Conservation (phyloP, 2,888 invertebrate species). For the Auanema sp. region DNA sequence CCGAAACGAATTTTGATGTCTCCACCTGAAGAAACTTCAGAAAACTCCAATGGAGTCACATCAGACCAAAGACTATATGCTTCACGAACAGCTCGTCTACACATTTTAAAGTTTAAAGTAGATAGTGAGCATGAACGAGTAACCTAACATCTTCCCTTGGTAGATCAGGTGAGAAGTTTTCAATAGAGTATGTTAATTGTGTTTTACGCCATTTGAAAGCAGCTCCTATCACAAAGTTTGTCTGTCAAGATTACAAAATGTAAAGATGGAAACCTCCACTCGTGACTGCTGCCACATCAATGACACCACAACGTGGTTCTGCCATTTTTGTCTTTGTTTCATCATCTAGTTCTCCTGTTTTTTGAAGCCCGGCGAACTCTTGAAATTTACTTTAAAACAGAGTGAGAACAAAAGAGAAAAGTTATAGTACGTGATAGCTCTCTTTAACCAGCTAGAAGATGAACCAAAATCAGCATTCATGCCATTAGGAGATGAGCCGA, state of each 20-base stretch:
- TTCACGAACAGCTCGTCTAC: conserved; percentile 53
- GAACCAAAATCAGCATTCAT: conserved; percentile 47
- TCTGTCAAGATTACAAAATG: background rate
- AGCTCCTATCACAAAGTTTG: conserved; percentile 23
- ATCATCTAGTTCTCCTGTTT: conserved; percentile 56
- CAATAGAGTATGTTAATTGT: conserved; percentile 58
- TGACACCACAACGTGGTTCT: conserved; percentile 57
- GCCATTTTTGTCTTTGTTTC: conserved; percentile 61
- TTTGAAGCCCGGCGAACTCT: conserved; percentile 58
- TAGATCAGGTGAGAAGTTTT: conserved; percentile 55
- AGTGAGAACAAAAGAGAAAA: background rate
- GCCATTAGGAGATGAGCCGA: conserved; percentile 31
- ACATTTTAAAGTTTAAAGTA: conserved; percentile 5
- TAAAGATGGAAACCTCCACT: conserved; percentile 14
- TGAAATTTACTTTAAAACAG: conserved; percentile 55
- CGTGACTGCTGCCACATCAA: conserved; percentile 50
- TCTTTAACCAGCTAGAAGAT: conserved; percentile 36
- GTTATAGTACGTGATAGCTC: conserved; percentile 38
- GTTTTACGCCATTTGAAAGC: conserved; percentile 61
- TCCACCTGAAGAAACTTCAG: conserved; percentile 48
- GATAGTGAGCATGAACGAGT: background rate
- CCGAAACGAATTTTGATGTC: conserved; percentile 60
- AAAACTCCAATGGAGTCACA: conserved; percentile 51
- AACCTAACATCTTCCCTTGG: conserved; percentile 50
- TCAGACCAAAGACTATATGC: conserved; percentile 59